Percentiles rank a stretch among this genome's conserved stretches.
phyloP scores from a whole-genome alignment of 1,140 invertebrate genomes.

The Caenorhabditis remanei region DNA sequence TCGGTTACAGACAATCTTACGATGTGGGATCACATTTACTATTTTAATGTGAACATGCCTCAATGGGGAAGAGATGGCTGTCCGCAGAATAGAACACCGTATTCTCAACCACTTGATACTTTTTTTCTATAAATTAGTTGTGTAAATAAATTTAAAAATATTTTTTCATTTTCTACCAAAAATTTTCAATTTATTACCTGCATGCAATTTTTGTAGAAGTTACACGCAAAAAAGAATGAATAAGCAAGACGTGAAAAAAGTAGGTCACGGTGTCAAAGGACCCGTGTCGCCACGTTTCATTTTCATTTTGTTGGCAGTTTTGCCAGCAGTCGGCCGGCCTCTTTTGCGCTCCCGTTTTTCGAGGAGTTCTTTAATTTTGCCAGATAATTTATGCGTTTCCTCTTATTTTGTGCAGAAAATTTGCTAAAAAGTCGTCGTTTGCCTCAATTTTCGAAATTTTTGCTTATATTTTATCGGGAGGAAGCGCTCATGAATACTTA shows the following conservation, averaged over 20 bases:
- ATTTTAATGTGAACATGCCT: constrained; percentile 38
- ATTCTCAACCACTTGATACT: not conserved
- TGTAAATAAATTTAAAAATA: not conserved
- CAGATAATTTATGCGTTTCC: too few relatives aligned
- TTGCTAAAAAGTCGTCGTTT: too few relatives aligned
- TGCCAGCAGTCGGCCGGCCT: not conserved
- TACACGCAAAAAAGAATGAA: not conserved
- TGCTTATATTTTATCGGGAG: too few relatives aligned
- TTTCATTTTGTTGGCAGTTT: not conserved
- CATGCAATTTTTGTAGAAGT: not conserved
- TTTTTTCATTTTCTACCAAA: not conserved
- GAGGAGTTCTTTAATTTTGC: too few relatives aligned
- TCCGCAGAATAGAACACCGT: constrained; percentile 15
- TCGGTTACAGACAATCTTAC: not conserved
- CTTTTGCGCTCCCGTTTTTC: too few relatives aligned
- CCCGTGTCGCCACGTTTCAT: not conserved
- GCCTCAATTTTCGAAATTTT: too few relatives aligned
- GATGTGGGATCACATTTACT: constrained; percentile 36
- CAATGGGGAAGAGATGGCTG: constrained; percentile 21
- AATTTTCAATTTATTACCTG: not conserved
- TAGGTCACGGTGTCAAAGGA: constrained; percentile 14
- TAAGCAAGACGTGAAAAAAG: not conserved
- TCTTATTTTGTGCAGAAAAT: too few relatives aligned
- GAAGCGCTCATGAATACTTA: too few relatives aligned
- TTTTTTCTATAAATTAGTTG: not conserved